A percentile compares a stretch with the other conserved stretches of the same genome.
Evolutionary conservation across 2,113 vertebrate species (phyloP).

Genomic region (Colinus virginianus): DNA sequence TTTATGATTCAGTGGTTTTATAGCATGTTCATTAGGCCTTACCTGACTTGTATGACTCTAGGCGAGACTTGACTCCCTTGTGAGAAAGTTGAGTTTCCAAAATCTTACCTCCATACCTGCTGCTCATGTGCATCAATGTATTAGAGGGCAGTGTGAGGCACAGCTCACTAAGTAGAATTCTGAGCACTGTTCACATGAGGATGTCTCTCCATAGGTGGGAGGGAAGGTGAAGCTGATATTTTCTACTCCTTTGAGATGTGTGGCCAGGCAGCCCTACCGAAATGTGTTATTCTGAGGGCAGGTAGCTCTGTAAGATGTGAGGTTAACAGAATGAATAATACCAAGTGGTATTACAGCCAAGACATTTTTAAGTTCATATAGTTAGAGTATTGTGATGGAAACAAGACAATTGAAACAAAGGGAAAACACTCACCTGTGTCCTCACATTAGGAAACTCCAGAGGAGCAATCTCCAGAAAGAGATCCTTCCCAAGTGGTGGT

Average conservation of each 20-base stretch:
- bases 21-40: neutral
- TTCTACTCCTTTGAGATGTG: neutral
- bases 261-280: neutral
- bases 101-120: neutral
- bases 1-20: neutral
- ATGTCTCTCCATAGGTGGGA: neutral
- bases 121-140: neutral
- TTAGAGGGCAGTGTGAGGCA: neutral
- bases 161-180: neutral
- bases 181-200: neutral
- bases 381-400: no score
- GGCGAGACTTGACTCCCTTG: neutral
- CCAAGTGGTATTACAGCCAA: no score
- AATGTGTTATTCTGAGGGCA: neutral
- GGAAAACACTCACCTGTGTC: no score
- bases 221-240: neutral
- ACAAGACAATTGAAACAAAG: no score
- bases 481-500: no score
- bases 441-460: no score
- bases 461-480: no score
- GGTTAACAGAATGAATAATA: no score
- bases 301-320: no score
- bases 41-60: accelerated
- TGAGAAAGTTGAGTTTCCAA: neutral
- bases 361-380: no score